These are phyloP conservation scores for Esperia sulphurella DNA, from an alignment of 2,888 invertebrate species.

Conservation along the genomic window DNA sequence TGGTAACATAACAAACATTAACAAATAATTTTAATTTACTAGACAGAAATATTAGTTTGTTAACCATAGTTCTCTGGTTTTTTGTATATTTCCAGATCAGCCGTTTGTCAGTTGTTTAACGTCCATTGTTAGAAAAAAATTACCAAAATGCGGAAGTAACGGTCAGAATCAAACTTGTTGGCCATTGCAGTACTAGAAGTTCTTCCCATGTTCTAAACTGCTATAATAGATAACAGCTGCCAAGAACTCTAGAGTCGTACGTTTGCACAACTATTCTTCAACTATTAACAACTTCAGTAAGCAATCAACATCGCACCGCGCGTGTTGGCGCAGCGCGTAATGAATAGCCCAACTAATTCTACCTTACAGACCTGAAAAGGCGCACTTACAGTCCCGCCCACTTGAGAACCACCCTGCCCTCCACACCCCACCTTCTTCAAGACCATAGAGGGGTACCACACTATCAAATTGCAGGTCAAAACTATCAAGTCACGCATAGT, in stretches of 20 bases:
- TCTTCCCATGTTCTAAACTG: neutral
- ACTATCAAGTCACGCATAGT: slow-evolving; percentile 55
- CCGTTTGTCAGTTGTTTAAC: too few species aligned
- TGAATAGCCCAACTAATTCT: slow-evolving; percentile 60
- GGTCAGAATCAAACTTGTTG: too few species aligned
- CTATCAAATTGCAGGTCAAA: slow-evolving; percentile 31
- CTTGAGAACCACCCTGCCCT: slow-evolving; percentile 32
- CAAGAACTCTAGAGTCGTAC: neutral
- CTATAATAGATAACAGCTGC: too few species aligned
- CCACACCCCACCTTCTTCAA: slow-evolving; percentile 14
- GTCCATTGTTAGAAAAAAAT: too few species aligned
- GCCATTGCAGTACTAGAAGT: too few species aligned
- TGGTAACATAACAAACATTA: too few species aligned
- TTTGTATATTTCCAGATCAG: too few species aligned
- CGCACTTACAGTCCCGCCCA: slow-evolving; percentile 36
- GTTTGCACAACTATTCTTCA: slow-evolving; percentile 20
- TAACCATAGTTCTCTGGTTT: too few species aligned
- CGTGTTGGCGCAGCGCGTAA: slow-evolving; percentile 40
- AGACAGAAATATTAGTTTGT: too few species aligned
- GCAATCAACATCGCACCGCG: slow-evolving; percentile 57
- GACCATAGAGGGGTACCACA: slow-evolving; percentile 32
- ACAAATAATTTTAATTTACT: too few species aligned
- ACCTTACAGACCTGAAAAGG: slow-evolving; percentile 54
- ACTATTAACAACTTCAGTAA: slow-evolving; percentile 56
- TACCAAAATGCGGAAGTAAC: too few species aligned